phyloP scores from a whole-genome alignment of 2,797 vertebrate species.

The Chiroxiphia lanceolata region DNA sequence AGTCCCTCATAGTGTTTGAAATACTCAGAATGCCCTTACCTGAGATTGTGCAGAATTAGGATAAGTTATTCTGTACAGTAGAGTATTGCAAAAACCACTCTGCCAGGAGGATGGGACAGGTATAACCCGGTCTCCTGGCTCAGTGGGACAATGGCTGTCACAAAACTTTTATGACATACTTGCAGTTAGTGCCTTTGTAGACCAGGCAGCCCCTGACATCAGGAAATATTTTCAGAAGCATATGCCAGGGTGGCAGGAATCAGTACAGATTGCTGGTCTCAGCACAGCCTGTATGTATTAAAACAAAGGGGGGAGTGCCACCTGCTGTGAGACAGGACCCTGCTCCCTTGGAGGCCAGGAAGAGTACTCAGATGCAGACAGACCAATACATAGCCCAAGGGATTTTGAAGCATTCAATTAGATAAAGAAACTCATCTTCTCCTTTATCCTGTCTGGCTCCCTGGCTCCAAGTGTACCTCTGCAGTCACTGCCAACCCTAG shows the following conservation, averaged over 20 bases:
- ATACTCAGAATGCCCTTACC: rapidly evolving
- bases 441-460: neutral
- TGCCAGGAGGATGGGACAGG: neutral
- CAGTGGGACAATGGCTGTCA: neutral
- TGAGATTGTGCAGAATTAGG: neutral
- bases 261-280: neutral
- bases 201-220: neutral
- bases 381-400: neutral
- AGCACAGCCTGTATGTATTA: neutral
- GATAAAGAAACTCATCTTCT: neutral
- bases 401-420: neutral
- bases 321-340: neutral
- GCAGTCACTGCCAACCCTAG: neutral
- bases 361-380: neutral
- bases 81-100: neutral
- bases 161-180: neutral
- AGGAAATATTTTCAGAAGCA: neutral
- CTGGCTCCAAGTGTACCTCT: neutral
- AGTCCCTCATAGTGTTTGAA: neutral
- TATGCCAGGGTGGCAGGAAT: neutral
- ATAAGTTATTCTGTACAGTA: neutral
- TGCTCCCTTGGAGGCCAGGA: neutral
- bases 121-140: neutral
- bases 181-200: neutral
- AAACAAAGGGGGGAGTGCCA: neutral